Conservation (phyloP, 1,140 invertebrate species). For the Dolichoris vasculosae region DNA sequence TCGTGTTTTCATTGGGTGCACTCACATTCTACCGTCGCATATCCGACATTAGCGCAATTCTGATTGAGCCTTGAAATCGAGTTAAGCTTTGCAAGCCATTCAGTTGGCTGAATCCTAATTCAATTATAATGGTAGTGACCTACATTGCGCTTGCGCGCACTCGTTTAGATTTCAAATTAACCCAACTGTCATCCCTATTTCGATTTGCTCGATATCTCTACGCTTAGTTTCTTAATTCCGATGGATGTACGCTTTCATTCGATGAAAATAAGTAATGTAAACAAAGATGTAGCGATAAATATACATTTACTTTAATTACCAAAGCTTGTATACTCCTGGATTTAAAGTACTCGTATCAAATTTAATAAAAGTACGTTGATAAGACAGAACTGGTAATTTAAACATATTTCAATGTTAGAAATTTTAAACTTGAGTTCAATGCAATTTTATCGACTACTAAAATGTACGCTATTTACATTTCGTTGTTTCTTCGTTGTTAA, state of each 20-base stretch:
- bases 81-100: not conserved
- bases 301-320: no score
- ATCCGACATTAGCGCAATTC: constrained; percentile 8
- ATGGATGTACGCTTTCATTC: not conserved
- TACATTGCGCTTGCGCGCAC: not conserved
- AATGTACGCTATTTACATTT: no score
- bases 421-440: no score
- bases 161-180: constrained; percentile 17
- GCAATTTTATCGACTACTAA: no score
- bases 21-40: not conserved
- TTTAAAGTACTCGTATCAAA: no score
- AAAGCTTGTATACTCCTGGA: no score
- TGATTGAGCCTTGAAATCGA: constrained; percentile 8
- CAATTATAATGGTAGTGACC: not conserved
- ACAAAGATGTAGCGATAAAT: no score
- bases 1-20: not conserved
- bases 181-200: not conserved
- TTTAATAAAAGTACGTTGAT: no score
- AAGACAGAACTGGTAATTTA: no score
- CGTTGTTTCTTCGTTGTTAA: no score
- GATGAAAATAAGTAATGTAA: no score
- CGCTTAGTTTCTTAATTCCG: not conserved
- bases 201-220: not conserved
- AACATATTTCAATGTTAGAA: no score
- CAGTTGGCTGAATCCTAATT: not conserved